These are phyloP conservation scores for Takifugu ocellatus DNA, from an alignment of 2,797 vertebrate species.

Conservation along the genomic window DNA sequence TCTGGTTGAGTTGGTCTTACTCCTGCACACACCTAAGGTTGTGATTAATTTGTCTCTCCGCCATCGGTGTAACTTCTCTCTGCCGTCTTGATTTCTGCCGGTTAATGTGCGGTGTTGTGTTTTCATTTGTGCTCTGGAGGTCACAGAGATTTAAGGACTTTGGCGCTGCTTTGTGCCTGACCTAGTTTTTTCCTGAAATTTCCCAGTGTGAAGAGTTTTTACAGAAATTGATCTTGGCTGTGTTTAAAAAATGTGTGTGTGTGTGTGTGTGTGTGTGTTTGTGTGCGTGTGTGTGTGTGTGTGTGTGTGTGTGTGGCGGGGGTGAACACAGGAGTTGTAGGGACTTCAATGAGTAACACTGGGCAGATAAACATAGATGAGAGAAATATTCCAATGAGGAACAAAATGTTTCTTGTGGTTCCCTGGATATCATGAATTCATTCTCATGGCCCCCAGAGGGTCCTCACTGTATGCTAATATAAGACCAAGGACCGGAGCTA, in stretches of 20 bases:
- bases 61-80: not conserved
- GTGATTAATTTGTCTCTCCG: constrained; percentile 9
- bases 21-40: constrained; percentile 6
- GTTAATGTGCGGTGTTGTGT: constrained; percentile 10
- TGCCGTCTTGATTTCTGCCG: not conserved
- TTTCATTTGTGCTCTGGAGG: constrained; percentile 36
- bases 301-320: constrained; percentile 1
- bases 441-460: constrained; percentile 17
- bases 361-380: constrained; percentile 10
- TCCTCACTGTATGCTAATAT: not conserved
- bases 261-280: too few relatives aligned
- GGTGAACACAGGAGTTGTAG: constrained; percentile 13
- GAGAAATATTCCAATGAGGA: constrained; percentile 28
- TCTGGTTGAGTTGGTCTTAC: not conserved
- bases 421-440: not conserved
- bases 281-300: too few relatives aligned
- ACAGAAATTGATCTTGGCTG: constrained; percentile 41
- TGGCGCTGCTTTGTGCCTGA: constrained; percentile 39
- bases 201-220: constrained; percentile 27
- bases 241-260: constrained; percentile 24
- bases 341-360: constrained; percentile 16
- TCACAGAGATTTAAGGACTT: constrained; percentile 50
- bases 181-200: constrained; percentile 57
- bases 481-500: constrained; percentile 37
- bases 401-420: constrained; percentile 18